Evolutionary conservation across 2,888 invertebrate species (phyloP).

Genomic region (Aleiodes alternator): DNA sequence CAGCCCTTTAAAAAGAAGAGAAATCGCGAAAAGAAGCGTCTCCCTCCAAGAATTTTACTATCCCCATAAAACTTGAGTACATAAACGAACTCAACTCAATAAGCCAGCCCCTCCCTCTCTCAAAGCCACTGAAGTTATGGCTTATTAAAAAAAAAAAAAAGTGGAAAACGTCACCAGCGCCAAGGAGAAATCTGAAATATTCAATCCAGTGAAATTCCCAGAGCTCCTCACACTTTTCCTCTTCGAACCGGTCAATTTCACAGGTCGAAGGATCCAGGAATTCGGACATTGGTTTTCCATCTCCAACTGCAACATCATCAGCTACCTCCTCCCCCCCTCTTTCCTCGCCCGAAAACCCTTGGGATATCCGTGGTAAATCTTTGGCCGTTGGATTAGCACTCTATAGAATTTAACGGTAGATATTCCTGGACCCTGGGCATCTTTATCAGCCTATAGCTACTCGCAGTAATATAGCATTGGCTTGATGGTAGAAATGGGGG

Average conservation of each 20-base stretch:
- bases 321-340: too few species aligned
- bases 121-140: constrained; percentile 67
- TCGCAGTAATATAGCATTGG: constrained; percentile 12
- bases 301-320: neutral
- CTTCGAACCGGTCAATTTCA: constrained; percentile 14
- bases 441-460: constrained; percentile 21
- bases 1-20: constrained; percentile 10
- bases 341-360: constrained; percentile 4
- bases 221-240: constrained; percentile 1
- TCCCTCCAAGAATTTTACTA: constrained; percentile 65
- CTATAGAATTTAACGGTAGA: constrained; percentile 64
- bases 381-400: constrained; percentile 61
- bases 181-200: constrained; percentile 10
- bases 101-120: constrained; percentile 63
- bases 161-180: constrained; percentile 36
- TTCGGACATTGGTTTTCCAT: constrained; percentile 42
- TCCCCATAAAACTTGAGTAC: constrained; percentile 71
- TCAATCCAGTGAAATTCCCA: neutral
- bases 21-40: constrained; percentile 13
- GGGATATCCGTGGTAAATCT: constrained; percentile 50
- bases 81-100: constrained; percentile 73
- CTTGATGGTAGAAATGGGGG: constrained; percentile 16
- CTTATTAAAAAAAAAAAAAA: constrained; percentile 66
- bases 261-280: constrained; percentile 51
- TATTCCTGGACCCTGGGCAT: constrained; percentile 60